phyloP scores from a whole-genome alignment of 2,797 vertebrate species.

The Hozukius guyotensis region DNA sequence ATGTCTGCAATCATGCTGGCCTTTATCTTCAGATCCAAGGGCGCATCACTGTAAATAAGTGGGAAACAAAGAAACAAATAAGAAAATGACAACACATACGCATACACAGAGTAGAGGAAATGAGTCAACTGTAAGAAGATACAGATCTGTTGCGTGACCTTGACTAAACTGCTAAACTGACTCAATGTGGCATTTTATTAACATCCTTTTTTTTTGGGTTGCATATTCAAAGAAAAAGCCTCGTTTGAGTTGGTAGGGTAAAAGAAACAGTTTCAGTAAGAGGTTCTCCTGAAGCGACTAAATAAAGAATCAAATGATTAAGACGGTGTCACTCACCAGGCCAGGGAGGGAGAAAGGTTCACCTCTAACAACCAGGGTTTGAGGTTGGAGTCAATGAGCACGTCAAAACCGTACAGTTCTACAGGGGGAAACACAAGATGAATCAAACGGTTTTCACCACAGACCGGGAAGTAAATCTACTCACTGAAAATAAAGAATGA shows the following conservation, averaged over 20 bases:
- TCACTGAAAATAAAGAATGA: constrained; percentile 27
- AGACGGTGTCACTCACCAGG: constrained; percentile 88
- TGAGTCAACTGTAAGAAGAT: neutral
- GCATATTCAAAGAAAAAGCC: neutral
- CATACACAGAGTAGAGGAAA: neutral
- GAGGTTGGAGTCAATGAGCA: constrained; percentile 95
- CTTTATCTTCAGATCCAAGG: constrained; percentile 98
- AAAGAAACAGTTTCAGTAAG: neutral
- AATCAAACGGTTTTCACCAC: constrained; percentile 43
- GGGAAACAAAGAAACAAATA: constrained; percentile 19
- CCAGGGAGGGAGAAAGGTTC: constrained; percentile 95
- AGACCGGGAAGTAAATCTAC: constrained; percentile 20
- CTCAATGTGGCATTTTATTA: constrained; percentile 15
- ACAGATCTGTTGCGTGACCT: constrained; percentile 3
- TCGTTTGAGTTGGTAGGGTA: neutral
- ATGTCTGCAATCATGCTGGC: constrained; percentile 99
- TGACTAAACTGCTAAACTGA: constrained; percentile 27
- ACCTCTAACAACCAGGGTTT: constrained; percentile 99
- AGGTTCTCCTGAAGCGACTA: constrained; percentile 22
- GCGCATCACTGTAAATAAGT: constrained; percentile 88
- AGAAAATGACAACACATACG: neutral
- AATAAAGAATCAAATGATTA: constrained; percentile 16
- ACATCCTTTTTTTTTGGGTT: constrained; percentile 1
- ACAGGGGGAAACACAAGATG: constrained; percentile 62
- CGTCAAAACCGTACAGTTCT: constrained; percentile 99